Percentiles rank a stretch among this genome's conserved stretches.
phyloP scores from a whole-genome alignment of 2,113 vertebrate genomes.

The Poicephalus gulielmi region DNA sequence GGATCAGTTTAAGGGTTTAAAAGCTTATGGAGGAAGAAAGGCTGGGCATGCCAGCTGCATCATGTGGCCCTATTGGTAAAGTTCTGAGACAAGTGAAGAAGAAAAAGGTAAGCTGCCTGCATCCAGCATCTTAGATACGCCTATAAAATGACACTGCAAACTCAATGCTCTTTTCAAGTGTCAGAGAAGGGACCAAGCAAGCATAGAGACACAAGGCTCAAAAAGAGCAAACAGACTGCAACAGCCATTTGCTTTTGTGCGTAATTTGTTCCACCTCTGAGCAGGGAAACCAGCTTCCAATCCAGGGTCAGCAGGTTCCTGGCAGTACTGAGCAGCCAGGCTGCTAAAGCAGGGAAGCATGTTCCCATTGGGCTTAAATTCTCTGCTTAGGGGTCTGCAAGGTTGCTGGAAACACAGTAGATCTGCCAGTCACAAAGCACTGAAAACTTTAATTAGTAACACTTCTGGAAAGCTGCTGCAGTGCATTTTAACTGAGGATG shows the following conservation, averaged over 20 bases:
- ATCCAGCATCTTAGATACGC: background rate
- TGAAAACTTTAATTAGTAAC: background rate
- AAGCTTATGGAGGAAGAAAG: background rate
- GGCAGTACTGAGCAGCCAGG: background rate
- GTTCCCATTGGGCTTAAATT: background rate
- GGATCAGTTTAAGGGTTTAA: background rate
- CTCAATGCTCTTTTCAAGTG: background rate
- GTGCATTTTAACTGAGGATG: background rate
- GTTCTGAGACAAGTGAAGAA: background rate
- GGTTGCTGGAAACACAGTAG: background rate
- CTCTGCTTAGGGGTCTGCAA: background rate
- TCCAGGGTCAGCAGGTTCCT: accelerated
- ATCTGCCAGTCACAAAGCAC: background rate
- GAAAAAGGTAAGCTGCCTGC: background rate
- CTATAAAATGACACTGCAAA: background rate
- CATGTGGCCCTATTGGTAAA: background rate
- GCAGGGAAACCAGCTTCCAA: background rate
- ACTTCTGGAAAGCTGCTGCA: background rate
- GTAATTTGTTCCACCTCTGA: background rate
- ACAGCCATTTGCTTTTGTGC: background rate
- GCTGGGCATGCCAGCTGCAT: no score
- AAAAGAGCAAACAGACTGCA: background rate
- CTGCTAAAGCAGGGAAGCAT: background rate
- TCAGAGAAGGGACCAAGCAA: background rate
- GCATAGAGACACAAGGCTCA: background rate